Percentiles rank a stretch among this genome's conserved stretches.
Evolutionary conservation across 2,113 vertebrate species (phyloP).

Genomic region (Chauna torquata): DNA sequence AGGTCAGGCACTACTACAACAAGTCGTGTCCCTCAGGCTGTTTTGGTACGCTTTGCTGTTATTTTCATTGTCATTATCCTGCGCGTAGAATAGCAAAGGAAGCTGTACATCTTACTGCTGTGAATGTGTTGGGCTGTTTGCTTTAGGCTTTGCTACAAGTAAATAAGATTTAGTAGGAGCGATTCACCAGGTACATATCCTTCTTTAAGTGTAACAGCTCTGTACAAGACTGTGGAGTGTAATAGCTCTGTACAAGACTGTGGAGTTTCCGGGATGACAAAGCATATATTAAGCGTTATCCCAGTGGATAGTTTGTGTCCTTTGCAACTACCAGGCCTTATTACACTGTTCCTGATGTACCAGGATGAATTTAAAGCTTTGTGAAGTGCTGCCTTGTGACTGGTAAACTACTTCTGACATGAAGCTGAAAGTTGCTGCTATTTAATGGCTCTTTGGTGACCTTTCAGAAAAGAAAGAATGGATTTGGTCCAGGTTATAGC

Average conservation of each 20-base stretch:
- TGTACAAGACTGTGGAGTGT: background rate
- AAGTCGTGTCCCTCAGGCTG: slow-evolving; percentile 37
- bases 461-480: slow-evolving; percentile 32
- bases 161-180: slow-evolving; percentile 59
- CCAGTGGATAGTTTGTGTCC: slow-evolving; percentile 1
- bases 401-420: slow-evolving; percentile 22
- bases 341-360: slow-evolving; percentile 37
- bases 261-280: slow-evolving; percentile 45
- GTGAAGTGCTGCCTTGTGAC: slow-evolving; percentile 34
- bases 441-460: slow-evolving; percentile 34
- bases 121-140: slow-evolving; percentile 33
- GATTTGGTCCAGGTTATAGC: background rate
- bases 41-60: slow-evolving; percentile 2
- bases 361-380: slow-evolving; percentile 48
- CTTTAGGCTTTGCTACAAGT: slow-evolving; percentile 47
- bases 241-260: background rate
- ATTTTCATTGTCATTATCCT: slow-evolving; percentile 42
- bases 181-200: slow-evolving; percentile 44
- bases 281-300: slow-evolving; percentile 51
- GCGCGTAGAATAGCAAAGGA: slow-evolving; percentile 30
- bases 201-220: slow-evolving; percentile 35
- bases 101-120: background rate
- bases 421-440: slow-evolving; percentile 15
- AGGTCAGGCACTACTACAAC: slow-evolving; percentile 49
- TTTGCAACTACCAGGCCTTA: slow-evolving; percentile 13